Evolutionary conservation across 2,113 vertebrate genomes (phyloP).

Genomic region (Hippolais icterina): DNA sequence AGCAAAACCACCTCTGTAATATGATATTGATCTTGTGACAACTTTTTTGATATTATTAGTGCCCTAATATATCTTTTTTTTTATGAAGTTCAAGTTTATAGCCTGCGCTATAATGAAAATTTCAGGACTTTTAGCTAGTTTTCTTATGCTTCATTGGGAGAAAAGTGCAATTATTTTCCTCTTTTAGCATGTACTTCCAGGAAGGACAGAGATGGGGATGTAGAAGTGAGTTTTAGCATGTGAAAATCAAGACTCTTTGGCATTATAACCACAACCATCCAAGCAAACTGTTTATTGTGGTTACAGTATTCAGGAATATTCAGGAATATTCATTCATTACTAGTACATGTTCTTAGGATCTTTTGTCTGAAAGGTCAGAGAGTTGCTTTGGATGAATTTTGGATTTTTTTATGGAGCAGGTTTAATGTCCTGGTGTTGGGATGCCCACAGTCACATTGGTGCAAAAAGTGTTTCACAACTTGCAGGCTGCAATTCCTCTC

Average conservation of each 20-base stretch:
- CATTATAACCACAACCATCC: neutral
- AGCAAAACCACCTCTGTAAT: neutral
- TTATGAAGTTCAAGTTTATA: neutral
- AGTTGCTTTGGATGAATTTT: neutral
- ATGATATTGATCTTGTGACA: neutral
- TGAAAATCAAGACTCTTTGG: neutral
- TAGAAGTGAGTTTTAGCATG: neutral
- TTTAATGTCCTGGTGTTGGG: neutral
- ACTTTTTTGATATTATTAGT: neutral
- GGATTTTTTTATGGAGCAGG: neutral
- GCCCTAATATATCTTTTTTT: neutral
- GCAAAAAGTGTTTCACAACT: neutral
- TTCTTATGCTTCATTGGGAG: neutral
- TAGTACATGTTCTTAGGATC: accelerated
- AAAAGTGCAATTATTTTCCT: neutral
- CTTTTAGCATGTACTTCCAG: neutral
- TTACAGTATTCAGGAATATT: no score
- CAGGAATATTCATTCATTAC: neutral
- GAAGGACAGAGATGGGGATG: neutral
- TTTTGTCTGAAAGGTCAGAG: neutral
- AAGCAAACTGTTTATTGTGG: accelerated
- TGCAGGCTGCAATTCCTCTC: neutral
- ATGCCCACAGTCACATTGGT: accelerated
- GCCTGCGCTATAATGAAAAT: neutral
- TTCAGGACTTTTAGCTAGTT: neutral